These are phyloP conservation scores for Protosalanx chinensis DNA, from an alignment of 2,797 vertebrate genomes.

Conservation along the genomic window DNA sequence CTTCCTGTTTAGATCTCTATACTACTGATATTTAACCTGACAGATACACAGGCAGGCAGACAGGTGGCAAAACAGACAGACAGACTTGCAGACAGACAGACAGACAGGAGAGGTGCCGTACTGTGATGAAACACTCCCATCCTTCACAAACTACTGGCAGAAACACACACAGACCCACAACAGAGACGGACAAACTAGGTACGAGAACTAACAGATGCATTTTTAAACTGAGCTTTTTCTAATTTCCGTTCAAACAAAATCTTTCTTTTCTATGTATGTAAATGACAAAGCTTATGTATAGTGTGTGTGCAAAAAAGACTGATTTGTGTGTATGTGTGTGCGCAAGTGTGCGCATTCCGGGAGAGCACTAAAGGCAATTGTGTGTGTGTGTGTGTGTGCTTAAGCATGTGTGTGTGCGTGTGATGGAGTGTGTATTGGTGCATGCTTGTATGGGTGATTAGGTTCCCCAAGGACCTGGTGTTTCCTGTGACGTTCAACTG, in stretches of 20 bases:
- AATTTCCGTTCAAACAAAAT: constrained; percentile 71
- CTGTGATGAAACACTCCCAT: constrained; percentile 68
- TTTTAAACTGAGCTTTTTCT: constrained; percentile 75
- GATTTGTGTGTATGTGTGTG: not conserved
- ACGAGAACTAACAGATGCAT: constrained; percentile 71
- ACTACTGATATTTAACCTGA: constrained; percentile 84
- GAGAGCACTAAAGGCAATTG: not conserved
- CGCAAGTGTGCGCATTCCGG: too few species aligned
- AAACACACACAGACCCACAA: constrained; percentile 43
- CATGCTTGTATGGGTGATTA: constrained; percentile 21
- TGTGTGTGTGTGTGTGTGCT: constrained; percentile 3
- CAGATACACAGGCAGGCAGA: constrained; percentile 39
- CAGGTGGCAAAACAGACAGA: constrained; percentile 39
- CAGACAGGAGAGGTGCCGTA: constrained; percentile 45
- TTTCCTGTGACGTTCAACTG: constrained; percentile 44
- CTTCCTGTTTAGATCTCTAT: constrained; percentile 74
- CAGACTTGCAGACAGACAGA: constrained; percentile 44
- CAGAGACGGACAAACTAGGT: constrained; percentile 61
- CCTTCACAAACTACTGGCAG: constrained; percentile 75
- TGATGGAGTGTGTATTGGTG: constrained; percentile 35
- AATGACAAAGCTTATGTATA: constrained; percentile 30
- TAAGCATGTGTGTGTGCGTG: constrained; percentile 12
- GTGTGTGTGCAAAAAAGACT: not conserved
- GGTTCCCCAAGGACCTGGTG: constrained; percentile 27
- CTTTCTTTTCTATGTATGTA: constrained; percentile 73